Evolutionary conservation across 2,888 invertebrate genomes (phyloP).

Genomic region (Criorhina ranunculi): DNA sequence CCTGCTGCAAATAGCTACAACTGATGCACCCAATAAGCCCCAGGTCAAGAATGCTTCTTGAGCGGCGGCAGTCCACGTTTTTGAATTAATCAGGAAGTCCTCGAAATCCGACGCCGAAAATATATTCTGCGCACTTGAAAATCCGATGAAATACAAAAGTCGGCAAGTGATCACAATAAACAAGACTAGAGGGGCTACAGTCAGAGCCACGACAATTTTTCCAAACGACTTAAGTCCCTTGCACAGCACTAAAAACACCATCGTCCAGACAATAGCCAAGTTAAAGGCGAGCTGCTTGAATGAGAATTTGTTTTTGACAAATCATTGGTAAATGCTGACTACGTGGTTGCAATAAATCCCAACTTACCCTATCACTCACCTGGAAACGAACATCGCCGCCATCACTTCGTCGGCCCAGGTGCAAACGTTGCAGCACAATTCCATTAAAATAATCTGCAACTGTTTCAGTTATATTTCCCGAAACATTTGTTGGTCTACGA

Average conservation of each 20-base stretch:
- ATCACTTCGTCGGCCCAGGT: slow-evolving; percentile 83
- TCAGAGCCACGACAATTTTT: slow-evolving; percentile 89
- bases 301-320: slow-evolving; percentile 59
- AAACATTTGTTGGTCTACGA: slow-evolving; percentile 87
- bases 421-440: slow-evolving; percentile 88
- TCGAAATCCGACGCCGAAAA: slow-evolving; percentile 93
- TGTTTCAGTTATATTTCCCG: slow-evolving; percentile 89
- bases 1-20: slow-evolving; percentile 83
- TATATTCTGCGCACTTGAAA: slow-evolving; percentile 85
- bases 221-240: slow-evolving; percentile 90
- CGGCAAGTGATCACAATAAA: slow-evolving; percentile 83
- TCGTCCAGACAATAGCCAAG: slow-evolving; percentile 95
- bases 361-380: slow-evolving; percentile 82
- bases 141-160: slow-evolving; percentile 81
- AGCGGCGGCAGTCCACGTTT: slow-evolving; percentile 95
- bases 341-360: not conserved
- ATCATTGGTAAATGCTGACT: slow-evolving; percentile 8
- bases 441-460: slow-evolving; percentile 94
- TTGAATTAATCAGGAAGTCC: slow-evolving; percentile 92
- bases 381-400: slow-evolving; percentile 81
- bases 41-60: slow-evolving; percentile 92
- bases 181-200: slow-evolving; percentile 91
- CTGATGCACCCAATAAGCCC: slow-evolving; percentile 88
- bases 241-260: slow-evolving; percentile 93
- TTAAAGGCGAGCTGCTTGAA: slow-evolving; percentile 94